Conservation (phyloP, 2,113 vertebrate species). For the Gymnarchus niloticus region DNA sequence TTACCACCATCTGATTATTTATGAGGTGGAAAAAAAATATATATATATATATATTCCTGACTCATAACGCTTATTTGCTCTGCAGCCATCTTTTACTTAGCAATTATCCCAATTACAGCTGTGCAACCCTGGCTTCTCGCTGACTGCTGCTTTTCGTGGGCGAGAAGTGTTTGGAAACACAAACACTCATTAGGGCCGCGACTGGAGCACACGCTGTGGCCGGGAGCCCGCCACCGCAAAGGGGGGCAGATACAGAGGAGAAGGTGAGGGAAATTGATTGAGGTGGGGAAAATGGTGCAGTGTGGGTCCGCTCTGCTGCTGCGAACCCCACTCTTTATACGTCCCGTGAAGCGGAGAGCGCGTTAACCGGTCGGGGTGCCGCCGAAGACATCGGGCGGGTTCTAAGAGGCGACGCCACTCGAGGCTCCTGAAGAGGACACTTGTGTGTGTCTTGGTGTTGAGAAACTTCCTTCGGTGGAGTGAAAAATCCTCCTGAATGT, state of each 20-base stretch:
- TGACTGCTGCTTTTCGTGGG: background rate
- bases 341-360: constrained; percentile 43
- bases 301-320: constrained; percentile 28
- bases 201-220: background rate
- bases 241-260: background rate
- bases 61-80: background rate
- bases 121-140: background rate
- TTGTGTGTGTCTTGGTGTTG: background rate
- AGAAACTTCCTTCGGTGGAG: background rate
- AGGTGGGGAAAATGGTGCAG: no score
- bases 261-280: no score
- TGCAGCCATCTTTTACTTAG: background rate
- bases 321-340: constrained; percentile 45
- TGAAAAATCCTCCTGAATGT: no score
- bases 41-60: no score
- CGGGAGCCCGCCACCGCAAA: background rate
- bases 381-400: constrained; percentile 40
- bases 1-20: background rate
- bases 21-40: background rate
- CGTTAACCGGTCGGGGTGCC: constrained; percentile 44
- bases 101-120: constrained; percentile 10
- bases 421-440: background rate
- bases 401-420: constrained; percentile 20
- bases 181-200: background rate
- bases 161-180: background rate